These are phyloP conservation scores for Vanessa tameamea DNA, from an alignment of 1,140 invertebrate species.

Conservation along the genomic window DNA sequence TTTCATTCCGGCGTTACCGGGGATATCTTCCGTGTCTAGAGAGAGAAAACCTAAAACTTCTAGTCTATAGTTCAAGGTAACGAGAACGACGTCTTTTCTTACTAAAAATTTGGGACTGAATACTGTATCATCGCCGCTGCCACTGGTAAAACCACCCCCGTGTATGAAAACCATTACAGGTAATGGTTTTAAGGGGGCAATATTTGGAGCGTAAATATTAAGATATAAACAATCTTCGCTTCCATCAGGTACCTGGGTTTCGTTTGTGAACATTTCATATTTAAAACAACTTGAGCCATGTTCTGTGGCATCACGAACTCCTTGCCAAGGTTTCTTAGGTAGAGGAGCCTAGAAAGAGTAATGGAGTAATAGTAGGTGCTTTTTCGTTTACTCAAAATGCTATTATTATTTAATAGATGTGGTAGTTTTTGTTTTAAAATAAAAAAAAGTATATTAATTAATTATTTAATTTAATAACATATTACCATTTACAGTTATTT, in stretches of 20 bases:
- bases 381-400: no score
- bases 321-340: constrained; percentile 54
- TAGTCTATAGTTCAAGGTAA: constrained; percentile 63
- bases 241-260: constrained; percentile 42
- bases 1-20: constrained; percentile 85
- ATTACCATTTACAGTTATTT: background rate
- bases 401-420: no score
- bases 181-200: constrained; percentile 42
- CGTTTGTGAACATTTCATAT: constrained; percentile 29
- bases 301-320: constrained; percentile 51
- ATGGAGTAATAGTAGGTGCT: no score
- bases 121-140: constrained; percentile 76
- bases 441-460: background rate
- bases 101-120: constrained; percentile 84
- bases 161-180: constrained; percentile 70
- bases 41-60: constrained; percentile 58
- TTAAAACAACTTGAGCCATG: constrained; percentile 50
- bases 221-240: constrained; percentile 83
- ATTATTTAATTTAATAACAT: background rate
- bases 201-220: constrained; percentile 82
- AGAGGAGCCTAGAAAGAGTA: constrained; percentile 49
- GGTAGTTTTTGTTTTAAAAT: no score
- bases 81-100: constrained; percentile 83
- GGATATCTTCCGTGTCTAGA: constrained; percentile 81
- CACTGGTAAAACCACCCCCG: constrained; percentile 83